Percentiles rank a stretch among this genome's conserved stretches.
Evolutionary conservation across 2,888 invertebrate species (phyloP).

Genomic region (Hypomecis atomaria): DNA sequence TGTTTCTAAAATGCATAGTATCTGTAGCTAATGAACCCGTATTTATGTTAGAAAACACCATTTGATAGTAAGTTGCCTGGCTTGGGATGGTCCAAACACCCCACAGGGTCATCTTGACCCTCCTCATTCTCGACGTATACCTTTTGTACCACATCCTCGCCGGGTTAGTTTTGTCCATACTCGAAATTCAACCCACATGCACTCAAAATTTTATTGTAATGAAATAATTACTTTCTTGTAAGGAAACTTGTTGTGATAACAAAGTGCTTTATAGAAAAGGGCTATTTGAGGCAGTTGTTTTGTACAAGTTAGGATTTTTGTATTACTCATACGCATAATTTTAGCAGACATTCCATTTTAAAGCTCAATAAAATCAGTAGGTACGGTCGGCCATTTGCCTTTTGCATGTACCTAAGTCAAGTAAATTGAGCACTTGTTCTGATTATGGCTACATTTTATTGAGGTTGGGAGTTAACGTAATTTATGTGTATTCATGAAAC

Average conservation of each 20-base stretch:
- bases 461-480: conserved; percentile 16
- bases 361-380: conserved; percentile 16
- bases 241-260: conserved; percentile 18
- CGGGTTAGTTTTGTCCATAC: no score
- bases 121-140: no score
- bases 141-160: no score
- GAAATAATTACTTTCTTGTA: neutral
- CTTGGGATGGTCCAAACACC: no score
- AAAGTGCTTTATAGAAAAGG: conserved; percentile 6
- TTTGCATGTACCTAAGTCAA: conserved; percentile 10
- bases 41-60: no score
- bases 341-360: conserved; percentile 13
- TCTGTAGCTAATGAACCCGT: no score
- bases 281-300: neutral
- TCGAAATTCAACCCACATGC: neutral
- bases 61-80: no score
- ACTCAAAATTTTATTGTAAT: neutral
- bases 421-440: conserved; percentile 22
- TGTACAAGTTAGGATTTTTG: conserved; percentile 6
- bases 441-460: conserved; percentile 22
- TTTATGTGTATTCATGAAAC: conserved; percentile 28
- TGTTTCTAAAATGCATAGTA: no score
- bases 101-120: no score
- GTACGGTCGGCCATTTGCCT: conserved; percentile 9
- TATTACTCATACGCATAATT: conserved; percentile 19